A percentile compares a stretch with the other conserved stretches of the same genome.
Evolutionary conservation across 2,113 vertebrate genomes (phyloP).

Genomic region (Arenaria interpres): DNA sequence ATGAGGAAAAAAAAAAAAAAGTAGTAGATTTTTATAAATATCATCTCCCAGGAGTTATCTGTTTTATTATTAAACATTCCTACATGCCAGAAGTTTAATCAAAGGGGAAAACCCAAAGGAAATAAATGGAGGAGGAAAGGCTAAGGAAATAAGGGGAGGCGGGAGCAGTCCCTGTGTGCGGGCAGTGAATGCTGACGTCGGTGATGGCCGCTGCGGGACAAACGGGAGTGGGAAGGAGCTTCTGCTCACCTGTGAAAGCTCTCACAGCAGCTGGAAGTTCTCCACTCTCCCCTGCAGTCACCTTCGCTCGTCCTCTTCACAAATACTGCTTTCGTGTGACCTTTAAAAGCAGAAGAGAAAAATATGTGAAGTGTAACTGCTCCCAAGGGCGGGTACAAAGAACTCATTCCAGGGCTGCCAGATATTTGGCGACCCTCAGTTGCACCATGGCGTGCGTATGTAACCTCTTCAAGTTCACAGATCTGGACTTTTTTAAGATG

Average conservation of each 20-base stretch:
- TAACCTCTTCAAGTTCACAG: not conserved
- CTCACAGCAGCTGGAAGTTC: not conserved
- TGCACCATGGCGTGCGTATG: rapidly evolving
- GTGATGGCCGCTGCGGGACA: not conserved
- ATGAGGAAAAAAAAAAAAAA: not conserved
- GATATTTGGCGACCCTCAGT: not conserved
- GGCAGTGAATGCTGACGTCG: not conserved
- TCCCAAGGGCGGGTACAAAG: conserved; percentile 23
- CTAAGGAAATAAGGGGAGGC: conserved; percentile 1
- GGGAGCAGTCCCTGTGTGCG: not conserved
- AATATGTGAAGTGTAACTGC: not conserved
- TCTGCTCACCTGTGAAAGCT: not conserved
- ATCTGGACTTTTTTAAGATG: not conserved
- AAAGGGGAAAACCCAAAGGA: conserved; percentile 62
- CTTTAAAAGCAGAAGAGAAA: not conserved
- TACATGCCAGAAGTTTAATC: conserved; percentile 51
- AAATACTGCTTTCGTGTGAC: not conserved
- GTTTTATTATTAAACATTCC: conserved; percentile 51
- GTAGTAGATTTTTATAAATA: conserved; percentile 43
- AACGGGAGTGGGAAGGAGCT: not conserved
- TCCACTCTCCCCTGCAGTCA: not conserved
- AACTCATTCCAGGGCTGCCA: conserved; percentile 36
- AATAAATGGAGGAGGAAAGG: conserved; percentile 30
- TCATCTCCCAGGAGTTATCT: conserved; percentile 47
- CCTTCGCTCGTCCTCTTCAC: not conserved